Evolutionary conservation across 2,797 vertebrate species (phyloP), one percentile per base, ranked within the genome.

Genomic region (Tapirus indicus): DNA sequence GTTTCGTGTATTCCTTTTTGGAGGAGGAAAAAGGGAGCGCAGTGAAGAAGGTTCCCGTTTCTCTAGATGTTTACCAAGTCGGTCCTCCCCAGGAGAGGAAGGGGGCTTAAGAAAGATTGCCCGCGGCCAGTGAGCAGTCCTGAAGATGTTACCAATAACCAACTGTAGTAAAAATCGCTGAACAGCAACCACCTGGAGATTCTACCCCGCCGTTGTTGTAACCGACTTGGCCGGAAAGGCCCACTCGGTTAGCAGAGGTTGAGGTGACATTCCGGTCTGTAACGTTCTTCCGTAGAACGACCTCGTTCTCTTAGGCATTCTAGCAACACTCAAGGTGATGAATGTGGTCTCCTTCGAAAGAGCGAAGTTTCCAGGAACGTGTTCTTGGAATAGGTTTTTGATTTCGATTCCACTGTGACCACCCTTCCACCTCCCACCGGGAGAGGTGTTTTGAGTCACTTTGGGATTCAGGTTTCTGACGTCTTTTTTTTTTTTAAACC

Each of bases 301-400:
- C 62, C 60, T 38, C 20, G 14, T 86, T 79, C 54, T 64, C 18
- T 75, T 35, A 5, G 23, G 72, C 74, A 41, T 93, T 80, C 71
- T 75, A 38, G 66, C 74, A 68, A 52, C 35, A 87, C 20, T 71
- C 49, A 47, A 23, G 56, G 58, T 62, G 88, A 62, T 35, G n/a
- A 64, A 35, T 38, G 38, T 64, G 77, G 93, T 49, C 88, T 97
- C 95, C 14, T 97, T 96, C 14, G 78, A 91, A 96, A 93, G 91
- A 95, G 62, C 44, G n/a, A 96, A 94, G 88, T 97, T 97, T 94
- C 56, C 93, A 92, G 88, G 97, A 96, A 97, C 60, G 75, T 88
- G 62, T 69, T 82, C 38, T 58, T 71, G 38, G 72, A 77, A 35
- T 72, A 72, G 93, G 58, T 79, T 97, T 97, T 87, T 85, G 80